Conservation (phyloP, 2,113 vertebrate genomes). For the Scopus umbretta region DNA sequence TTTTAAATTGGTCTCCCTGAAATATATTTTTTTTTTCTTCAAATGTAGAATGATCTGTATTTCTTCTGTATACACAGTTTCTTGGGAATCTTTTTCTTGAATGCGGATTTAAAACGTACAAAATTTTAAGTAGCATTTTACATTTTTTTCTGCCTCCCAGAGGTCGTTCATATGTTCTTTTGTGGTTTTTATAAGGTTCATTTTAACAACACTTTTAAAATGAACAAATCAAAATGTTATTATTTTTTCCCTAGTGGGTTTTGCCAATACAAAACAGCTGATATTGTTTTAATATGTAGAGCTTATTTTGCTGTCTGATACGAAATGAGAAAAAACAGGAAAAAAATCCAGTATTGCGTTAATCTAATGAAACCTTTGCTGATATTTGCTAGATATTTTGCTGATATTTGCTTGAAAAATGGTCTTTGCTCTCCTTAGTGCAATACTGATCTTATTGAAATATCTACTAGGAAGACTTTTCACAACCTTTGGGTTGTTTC, state of each 20-base stretch:
- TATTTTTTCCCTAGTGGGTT: not conserved
- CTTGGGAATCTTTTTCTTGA: not conserved
- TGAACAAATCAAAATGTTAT: not conserved
- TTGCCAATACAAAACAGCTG: not conserved
- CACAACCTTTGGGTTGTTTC: not conserved
- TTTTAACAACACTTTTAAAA: not conserved
- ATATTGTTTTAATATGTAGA: not conserved
- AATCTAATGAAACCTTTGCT: not conserved
- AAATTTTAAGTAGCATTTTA: not conserved
- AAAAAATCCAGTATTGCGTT: not conserved
- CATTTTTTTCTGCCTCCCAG: not conserved
- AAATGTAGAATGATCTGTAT: not conserved
- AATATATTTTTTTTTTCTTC: not conserved
- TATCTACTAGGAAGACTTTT: not conserved
- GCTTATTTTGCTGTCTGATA: not conserved
- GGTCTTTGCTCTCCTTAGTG: not conserved
- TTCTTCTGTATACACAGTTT: not conserved
- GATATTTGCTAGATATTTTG: not conserved
- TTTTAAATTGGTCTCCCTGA: not conserved
- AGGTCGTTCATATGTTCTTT: not conserved
- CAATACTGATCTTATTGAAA: not conserved
- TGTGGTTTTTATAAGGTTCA: not conserved
- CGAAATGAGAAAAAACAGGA: not conserved
- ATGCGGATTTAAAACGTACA: not conserved
- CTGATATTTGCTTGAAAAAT: not conserved